Evolutionary conservation across 1,140 invertebrate genomes (phyloP).

Genomic region (Dinothrombium tinctorium): DNA sequence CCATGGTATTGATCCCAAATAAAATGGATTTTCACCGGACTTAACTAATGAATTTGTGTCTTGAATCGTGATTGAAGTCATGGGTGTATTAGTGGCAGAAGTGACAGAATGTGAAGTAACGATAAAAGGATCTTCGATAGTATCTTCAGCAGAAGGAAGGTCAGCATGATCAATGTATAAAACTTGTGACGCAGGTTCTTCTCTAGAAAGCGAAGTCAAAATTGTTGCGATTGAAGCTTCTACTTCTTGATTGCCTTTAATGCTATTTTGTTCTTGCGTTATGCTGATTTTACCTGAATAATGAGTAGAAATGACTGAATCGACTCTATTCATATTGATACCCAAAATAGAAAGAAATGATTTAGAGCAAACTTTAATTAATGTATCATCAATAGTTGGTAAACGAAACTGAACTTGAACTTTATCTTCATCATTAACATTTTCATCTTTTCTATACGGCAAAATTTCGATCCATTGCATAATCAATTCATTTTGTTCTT

Average conservation of each 20-base stretch:
- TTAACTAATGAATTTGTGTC: too few species aligned
- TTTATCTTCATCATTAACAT: neutral
- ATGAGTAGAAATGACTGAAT: neutral
- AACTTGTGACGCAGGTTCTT: neutral
- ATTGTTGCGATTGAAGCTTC: neutral
- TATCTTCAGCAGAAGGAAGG: neutral
- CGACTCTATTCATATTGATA: neutral
- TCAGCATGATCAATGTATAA: neutral
- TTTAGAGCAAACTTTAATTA: constrained; percentile 1
- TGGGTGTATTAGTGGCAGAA: too few species aligned
- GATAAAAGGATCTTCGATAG: neutral
- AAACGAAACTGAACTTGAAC: neutral
- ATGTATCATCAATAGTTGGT: neutral
- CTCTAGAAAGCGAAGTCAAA: neutral
- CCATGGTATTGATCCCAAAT: too few species aligned
- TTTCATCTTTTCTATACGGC: neutral
- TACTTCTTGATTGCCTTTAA: neutral
- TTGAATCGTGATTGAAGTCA: too few species aligned
- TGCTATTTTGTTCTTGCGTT: neutral
- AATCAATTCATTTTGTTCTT: constrained; percentile 1
- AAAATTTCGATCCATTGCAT: neutral
- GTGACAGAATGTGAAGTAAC: too few species aligned
- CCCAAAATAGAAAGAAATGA: neutral
- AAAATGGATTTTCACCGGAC: too few species aligned
- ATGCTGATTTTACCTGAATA: neutral